A percentile compares a stretch with the other conserved stretches of the same genome.
phyloP scores from a whole-genome alignment of 2,888 invertebrate species.

The Drosophila affinis region DNA sequence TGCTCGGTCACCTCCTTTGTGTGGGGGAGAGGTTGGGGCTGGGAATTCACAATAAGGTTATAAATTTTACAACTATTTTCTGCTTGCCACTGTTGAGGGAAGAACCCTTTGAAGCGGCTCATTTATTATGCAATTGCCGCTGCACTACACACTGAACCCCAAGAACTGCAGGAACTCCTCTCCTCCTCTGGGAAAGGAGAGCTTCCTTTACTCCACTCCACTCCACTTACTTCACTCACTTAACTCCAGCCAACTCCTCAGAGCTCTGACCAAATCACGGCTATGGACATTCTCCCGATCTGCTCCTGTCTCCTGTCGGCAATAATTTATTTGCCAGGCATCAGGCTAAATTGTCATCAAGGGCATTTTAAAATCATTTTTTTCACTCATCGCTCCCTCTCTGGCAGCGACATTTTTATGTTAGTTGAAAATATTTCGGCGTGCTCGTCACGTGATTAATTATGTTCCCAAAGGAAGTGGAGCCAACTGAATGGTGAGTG shows the following conservation, averaged over 20 bases:
- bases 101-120: slow-evolving; percentile 55
- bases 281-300: slow-evolving; percentile 3
- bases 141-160: slow-evolving; percentile 16
- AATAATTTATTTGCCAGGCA: slow-evolving; percentile 58
- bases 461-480: slow-evolving; percentile 23
- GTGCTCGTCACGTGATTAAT: slow-evolving; percentile 50
- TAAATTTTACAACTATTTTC: slow-evolving; percentile 58
- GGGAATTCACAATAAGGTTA: slow-evolving; percentile 72
- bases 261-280: slow-evolving; percentile 23
- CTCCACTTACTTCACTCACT: too few species aligned
- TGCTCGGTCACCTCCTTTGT: neutral
- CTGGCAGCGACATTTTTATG: slow-evolving; percentile 26
- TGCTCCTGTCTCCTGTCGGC: slow-evolving; percentile 21
- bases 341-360: slow-evolving; percentile 64
- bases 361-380: slow-evolving; percentile 62
- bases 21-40: neutral
- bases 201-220: slow-evolving; percentile 56
- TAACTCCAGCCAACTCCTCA: too few species aligned
- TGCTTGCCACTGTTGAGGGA: slow-evolving; percentile 8
- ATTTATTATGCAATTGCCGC: slow-evolving; percentile 74
- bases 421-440: slow-evolving; percentile 48
- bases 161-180: too few species aligned
- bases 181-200: slow-evolving; percentile 76
- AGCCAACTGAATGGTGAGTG: neutral
- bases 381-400: slow-evolving; percentile 9